Base-by-base conservation (phyloP, 1,140 invertebrate species). In the Lordiphosa clarofinis region DNA sequence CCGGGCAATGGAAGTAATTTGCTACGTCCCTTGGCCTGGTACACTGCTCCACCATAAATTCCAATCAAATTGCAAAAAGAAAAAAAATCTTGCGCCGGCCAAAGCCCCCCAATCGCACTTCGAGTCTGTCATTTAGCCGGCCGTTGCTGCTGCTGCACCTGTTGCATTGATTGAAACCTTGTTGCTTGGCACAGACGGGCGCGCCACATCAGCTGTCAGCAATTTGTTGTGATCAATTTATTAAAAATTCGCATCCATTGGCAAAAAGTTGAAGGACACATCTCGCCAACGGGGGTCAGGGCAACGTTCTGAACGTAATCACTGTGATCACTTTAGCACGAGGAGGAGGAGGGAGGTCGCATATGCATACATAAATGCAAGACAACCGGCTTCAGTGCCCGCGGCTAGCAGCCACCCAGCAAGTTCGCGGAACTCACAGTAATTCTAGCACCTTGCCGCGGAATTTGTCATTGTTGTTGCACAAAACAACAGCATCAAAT, bases 161-260 rank as follows among this genome's bases (percentile, higher is more conserved):
- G 71, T 56, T 78, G 73, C 76, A 69, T 76, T 81, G 76, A 79
- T 79, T 81, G 75, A 81, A 73, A 81, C 82, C 75, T 81, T 73
- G 76, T 81, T 81, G 78, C 57, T 19, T 37, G 37, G 40, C 46
- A 31, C 43, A 48, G 36, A 58, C 48, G 48, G 74, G 65, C 62
- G 76, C 74, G 71, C 65, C 70, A 57, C 76, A 75, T 79, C 75
- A 81, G 76, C 75, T 84, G 78, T 82, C 78, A 82, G 76, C 76
- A 82, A 82, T 82, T 82, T 82, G 76, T 82, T 82, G 73, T 82
- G 76, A 76, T 82, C 72, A 84, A 82, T 82, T 84, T 82, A 82
- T 82, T 82, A 81, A 81, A 73, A 37, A 28, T 58, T 62, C 28
- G 37, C 28, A 8, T 24, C 44, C 4, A 12, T 28, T 46, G 35